phyloP scores from a whole-genome alignment of 2,113 vertebrate genomes.

The Helogale parvula region DNA sequence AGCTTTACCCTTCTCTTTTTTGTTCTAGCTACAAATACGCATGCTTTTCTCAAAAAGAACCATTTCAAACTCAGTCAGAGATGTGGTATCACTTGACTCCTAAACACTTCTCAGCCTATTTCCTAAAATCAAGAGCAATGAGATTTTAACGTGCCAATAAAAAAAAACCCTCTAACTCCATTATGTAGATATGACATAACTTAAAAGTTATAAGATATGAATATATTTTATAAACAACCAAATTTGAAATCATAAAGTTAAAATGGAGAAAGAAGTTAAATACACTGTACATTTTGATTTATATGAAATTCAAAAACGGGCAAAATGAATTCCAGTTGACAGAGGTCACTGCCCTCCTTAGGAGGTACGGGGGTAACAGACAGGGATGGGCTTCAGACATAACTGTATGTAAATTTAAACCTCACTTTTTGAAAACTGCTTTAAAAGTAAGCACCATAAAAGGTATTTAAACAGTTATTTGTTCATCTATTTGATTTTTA shows the following conservation, averaged over 20 bases:
- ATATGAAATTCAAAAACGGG: background rate
- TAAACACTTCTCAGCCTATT: background rate
- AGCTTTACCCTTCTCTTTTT: background rate
- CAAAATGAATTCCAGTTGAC: background rate
- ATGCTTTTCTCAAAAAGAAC: background rate
- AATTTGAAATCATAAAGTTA: constrained; percentile 22
- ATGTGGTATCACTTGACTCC: background rate
- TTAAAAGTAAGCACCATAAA: background rate
- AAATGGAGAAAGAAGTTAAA: constrained; percentile 32
- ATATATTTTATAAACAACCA: constrained; percentile 23
- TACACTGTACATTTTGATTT: background rate
- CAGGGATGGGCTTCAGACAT: background rate
- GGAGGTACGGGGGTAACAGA: background rate
- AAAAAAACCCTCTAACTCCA: background rate
- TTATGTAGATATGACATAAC: background rate
- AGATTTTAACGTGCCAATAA: background rate
- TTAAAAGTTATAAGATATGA: background rate
- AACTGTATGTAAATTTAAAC: background rate
- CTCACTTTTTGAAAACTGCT: background rate
- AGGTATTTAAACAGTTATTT: background rate
- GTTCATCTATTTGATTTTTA: background rate
- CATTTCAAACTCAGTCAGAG: background rate
- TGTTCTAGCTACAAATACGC: background rate
- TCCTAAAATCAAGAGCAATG: constrained; percentile 16
- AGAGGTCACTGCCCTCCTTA: background rate